Evolutionary conservation across 2,888 invertebrate species (phyloP), one percentile per base, ranked within the genome.

Genomic region (Macrosiphum euphorbiae): DNA sequence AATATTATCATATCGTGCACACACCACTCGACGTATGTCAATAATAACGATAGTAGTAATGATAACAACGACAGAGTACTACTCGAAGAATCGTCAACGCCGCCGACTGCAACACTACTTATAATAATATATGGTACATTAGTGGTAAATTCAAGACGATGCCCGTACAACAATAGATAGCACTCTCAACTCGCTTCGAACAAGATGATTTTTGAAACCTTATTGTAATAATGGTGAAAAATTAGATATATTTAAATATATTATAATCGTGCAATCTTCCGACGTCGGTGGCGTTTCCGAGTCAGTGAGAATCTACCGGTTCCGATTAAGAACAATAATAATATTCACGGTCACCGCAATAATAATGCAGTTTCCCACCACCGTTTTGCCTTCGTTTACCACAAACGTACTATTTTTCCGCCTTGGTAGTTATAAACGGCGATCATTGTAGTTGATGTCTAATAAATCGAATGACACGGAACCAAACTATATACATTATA

Each of bases 361-460:
- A 93, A 86, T n/a, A 26, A 58, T 55, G 85, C 41, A 41, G 55
- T 89, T 55, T 85, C 52, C 28, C 88, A 78, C 52, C 88, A 41
- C 67, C 28, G 28, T n/a, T 47, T 24, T 50, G 13, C n/a, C n/a
- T 50, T 26, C 90, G 58, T 87, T 67, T 10, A 67, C 87, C 92
- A 35, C 87, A 92, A 87, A 92, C 87, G 92, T 67, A 58, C 58
- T 58, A 28, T 88, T 92, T 92, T 92, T 87, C 87, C 87, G 92
- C 87, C 50, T 67, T 50, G 35, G 41, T 41, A 61, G 87, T 87
- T 10, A 13, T 61, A 67, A 88, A 92, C 61, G 16, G 67, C 47
- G 20, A n/a, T n/a, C n/a, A 50, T 67, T 67, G 41, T 50, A 16
- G 24, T 58, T 26, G 55, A 50, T 55, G 50, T 86, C 41, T 61